Percentiles rank a stretch among this genome's conserved stretches.
Conservation (phyloP, 53 echinoderm and acorn worm genomes). For the Holothuria scabra region DNA sequence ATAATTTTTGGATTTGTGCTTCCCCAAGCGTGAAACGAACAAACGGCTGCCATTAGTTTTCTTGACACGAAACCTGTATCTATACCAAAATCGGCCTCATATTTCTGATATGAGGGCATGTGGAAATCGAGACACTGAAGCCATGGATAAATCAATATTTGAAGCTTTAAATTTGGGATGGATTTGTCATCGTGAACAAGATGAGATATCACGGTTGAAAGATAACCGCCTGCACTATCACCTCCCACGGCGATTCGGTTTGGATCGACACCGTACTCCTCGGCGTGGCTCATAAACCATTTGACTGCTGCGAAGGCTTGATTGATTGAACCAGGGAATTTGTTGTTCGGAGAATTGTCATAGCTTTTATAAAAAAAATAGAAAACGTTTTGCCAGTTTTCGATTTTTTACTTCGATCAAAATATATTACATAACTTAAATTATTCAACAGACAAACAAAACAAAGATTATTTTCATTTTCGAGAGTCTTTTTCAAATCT, state of each 20-base stretch:
- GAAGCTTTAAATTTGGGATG: conserved; percentile 67
- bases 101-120: conserved; percentile 63
- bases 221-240: conserved; percentile 85
- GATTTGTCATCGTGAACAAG: conserved; percentile 56
- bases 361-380: no score
- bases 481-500: no score
- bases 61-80: conserved; percentile 41
- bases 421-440: no score
- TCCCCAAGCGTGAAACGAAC: conserved; percentile 27
- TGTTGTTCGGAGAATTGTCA: neutral
- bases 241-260: conserved; percentile 72
- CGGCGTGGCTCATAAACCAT: conserved; percentile 75
- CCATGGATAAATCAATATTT: conserved; percentile 73
- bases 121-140: conserved; percentile 65
- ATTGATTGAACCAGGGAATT: conserved; percentile 64
- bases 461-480: no score
- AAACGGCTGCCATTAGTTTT: conserved; percentile 26
- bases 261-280: conserved; percentile 60
- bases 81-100: conserved; percentile 36
- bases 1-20: conserved; percentile 27
- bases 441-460: no score
- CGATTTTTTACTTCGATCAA: no score
- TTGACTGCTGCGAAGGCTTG: conserved; percentile 67
- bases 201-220: conserved; percentile 64
- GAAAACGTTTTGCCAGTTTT: no score